These are phyloP conservation scores for Nycticryphes semicollaris DNA, from an alignment of 2,113 vertebrate species.

Conservation along the genomic window DNA sequence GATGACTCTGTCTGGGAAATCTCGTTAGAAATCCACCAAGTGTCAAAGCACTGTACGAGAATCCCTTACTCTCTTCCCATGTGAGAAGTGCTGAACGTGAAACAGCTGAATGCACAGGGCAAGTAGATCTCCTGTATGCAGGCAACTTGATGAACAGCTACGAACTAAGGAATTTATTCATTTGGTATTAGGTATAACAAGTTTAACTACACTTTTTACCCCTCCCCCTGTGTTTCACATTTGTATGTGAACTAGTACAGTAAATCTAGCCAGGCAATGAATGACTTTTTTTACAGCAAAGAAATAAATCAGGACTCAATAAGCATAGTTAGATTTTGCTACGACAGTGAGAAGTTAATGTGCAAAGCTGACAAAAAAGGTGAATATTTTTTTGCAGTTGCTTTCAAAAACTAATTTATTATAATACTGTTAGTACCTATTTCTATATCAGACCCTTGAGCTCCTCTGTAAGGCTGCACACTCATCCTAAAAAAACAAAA, in stretches of 20 bases:
- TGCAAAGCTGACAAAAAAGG: neutral
- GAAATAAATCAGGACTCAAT: neutral
- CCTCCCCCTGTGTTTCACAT: neutral
- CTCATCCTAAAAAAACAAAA: neutral
- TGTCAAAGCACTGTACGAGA: conserved; percentile 21
- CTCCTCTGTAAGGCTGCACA: neutral
- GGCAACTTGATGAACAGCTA: neutral
- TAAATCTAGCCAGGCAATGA: conserved; percentile 25
- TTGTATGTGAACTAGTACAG: neutral
- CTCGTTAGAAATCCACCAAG: conserved; percentile 15
- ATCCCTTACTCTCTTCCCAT: neutral
- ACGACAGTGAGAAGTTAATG: neutral
- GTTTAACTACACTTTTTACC: neutral
- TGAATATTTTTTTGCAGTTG: neutral
- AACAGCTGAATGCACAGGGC: neutral
- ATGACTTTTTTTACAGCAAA: conserved; percentile 1
- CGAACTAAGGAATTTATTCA: neutral
- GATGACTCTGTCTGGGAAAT: neutral
- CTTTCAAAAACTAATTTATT: neutral
- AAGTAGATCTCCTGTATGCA: neutral
- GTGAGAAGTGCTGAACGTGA: neutral
- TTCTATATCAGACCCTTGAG: neutral
- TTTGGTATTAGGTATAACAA: neutral
- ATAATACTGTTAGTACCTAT: neutral
- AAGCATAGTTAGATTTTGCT: neutral